phyloP scores from a whole-genome alignment of 2,888 invertebrate genomes.

The Geotrupes spiniger region DNA sequence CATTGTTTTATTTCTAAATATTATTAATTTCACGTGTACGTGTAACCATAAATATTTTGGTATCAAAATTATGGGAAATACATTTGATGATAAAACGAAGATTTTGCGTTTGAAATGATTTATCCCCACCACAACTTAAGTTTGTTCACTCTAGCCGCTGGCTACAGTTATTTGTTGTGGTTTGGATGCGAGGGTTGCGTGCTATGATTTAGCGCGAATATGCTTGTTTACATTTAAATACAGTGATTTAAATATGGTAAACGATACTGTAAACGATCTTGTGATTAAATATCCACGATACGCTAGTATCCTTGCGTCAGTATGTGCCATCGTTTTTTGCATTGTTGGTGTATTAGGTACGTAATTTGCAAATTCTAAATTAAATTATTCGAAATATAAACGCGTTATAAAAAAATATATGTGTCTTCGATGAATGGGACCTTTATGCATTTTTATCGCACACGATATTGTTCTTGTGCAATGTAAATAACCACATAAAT shows the following conservation, averaged over 20 bases:
- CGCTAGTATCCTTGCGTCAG: conserved; percentile 74
- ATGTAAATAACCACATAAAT: too few species aligned
- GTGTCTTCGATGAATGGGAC: too few species aligned
- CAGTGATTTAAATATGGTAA: conserved; percentile 1
- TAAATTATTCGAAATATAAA: background rate
- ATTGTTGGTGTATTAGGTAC: conserved; percentile 76
- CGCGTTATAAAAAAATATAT: too few species aligned
- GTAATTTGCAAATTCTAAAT: conserved; percentile 30
- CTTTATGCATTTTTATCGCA: too few species aligned
- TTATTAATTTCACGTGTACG: too few species aligned
- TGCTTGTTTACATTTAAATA: background rate
- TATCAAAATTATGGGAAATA: too few species aligned
- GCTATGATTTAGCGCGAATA: background rate
- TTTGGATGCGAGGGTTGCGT: background rate
- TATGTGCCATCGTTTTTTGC: conserved; percentile 76
- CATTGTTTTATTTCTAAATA: too few species aligned
- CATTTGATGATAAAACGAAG: too few species aligned
- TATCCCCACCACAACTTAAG: conserved; percentile 1
- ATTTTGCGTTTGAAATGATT: too few species aligned
- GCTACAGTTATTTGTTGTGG: conserved; percentile 1
- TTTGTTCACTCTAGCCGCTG: background rate
- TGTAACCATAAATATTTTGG: too few species aligned
- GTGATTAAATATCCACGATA: conserved; percentile 61
- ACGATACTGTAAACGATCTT: conserved; percentile 11
- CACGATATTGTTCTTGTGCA: too few species aligned